phyloP scores from a whole-genome alignment of 2,113 vertebrate species.

The Sardina pilchardus region DNA sequence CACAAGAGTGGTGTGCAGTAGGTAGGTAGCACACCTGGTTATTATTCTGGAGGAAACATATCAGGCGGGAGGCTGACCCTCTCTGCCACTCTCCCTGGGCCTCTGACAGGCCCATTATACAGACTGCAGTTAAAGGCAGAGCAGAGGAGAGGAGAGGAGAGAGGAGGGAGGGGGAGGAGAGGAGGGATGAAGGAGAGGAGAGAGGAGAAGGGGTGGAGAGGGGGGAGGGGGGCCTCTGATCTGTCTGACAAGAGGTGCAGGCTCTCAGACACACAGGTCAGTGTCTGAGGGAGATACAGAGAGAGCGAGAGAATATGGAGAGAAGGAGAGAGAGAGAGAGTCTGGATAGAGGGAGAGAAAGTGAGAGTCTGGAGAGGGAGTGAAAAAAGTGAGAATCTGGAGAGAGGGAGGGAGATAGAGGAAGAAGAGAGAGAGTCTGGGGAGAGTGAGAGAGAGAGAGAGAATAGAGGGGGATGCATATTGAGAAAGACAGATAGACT shows the following conservation, averaged over 20 bases:
- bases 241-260: neutral
- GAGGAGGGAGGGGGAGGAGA: neutral
- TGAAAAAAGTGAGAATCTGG: neutral
- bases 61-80: neutral
- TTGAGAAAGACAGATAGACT: neutral
- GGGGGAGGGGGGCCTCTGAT: neutral
- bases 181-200: neutral
- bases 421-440: neutral
- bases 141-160: neutral
- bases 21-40: neutral
- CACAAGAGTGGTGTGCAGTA: neutral
- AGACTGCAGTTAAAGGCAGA: constrained; percentile 1
- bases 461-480: neutral
- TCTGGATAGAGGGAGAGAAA: neutral
- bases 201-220: neutral
- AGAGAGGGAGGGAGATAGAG: neutral
- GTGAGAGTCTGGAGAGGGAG: no score
- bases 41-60: neutral
- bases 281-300: neutral
- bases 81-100: neutral
- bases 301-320: neutral
- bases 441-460: neutral
- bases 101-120: constrained; percentile 9
- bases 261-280: neutral
- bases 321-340: neutral